Evolutionary conservation across 2,888 invertebrate species (phyloP).

Genomic region (Leistus spinibarbis): DNA sequence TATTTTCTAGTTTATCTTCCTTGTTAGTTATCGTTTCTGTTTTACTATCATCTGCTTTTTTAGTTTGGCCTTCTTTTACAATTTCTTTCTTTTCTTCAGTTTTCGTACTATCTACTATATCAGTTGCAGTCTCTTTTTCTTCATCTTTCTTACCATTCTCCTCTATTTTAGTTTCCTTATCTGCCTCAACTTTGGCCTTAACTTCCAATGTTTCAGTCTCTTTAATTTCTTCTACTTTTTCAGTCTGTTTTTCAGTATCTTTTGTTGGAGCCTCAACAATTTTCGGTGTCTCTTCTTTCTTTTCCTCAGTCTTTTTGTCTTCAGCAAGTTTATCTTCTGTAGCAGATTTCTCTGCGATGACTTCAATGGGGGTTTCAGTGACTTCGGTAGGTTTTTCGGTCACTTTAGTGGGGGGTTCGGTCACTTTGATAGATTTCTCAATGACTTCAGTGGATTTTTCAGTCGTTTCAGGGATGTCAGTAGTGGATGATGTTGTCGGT

Average conservation of each 20-base stretch:
- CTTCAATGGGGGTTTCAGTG: constrained; percentile 44
- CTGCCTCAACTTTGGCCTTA: constrained; percentile 6
- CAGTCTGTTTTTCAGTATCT: constrained; percentile 39
- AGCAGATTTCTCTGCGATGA: constrained; percentile 39
- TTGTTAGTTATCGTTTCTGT: constrained; percentile 12
- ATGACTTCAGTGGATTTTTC: neutral
- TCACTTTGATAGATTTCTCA: too few species aligned
- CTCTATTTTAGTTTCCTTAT: constrained; percentile 6
- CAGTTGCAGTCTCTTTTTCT: constrained; percentile 20
- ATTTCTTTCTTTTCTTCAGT: constrained; percentile 25
- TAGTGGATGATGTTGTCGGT: neutral
- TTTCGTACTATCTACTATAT: constrained; percentile 33
- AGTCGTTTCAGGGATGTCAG: constrained; percentile 2
- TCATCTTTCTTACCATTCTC: constrained; percentile 28
- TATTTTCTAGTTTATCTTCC: constrained; percentile 38
- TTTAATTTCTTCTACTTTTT: constrained; percentile 16
- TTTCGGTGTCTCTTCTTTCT: constrained; percentile 42
- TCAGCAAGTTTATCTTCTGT: constrained; percentile 42
- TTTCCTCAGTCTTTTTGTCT: constrained; percentile 41
- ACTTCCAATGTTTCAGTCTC: constrained; percentile 14
- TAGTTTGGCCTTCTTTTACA: constrained; percentile 35
- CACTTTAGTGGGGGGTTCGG: neutral
- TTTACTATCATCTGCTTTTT: constrained; percentile 32
- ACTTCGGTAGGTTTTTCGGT: constrained; percentile 24
- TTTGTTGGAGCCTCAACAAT: constrained; percentile 43